phyloP scores from a whole-genome alignment of 2,113 vertebrate species.

The Phylloscopus whistleri region DNA sequence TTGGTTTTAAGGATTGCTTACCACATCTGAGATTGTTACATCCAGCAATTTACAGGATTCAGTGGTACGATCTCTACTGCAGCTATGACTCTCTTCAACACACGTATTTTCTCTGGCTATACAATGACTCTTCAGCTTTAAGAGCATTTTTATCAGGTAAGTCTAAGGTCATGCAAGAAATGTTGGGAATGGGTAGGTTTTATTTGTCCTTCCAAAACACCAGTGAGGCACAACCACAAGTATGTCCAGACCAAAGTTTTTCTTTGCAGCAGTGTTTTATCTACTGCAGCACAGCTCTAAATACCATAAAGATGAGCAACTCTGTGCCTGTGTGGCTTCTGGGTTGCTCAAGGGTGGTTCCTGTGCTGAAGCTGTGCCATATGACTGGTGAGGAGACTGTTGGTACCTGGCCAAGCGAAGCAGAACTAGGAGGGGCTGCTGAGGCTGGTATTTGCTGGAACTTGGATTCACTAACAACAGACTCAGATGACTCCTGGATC shows the following conservation, averaged over 20 bases:
- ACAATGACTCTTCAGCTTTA: background rate
- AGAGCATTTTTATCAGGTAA: background rate
- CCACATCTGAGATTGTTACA: background rate
- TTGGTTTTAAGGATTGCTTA: background rate
- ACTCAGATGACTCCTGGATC: background rate
- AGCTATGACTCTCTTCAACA: background rate
- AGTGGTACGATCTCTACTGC: background rate
- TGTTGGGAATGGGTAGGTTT: background rate
- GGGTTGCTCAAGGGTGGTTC: conserved; percentile 38
- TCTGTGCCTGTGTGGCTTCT: background rate
- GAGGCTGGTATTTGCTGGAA: background rate
- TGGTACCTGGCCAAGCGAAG: background rate
- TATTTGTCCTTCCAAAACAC: background rate
- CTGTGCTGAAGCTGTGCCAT: background rate
- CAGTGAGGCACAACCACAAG: background rate
- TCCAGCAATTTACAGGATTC: background rate
- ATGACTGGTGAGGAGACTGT: background rate
- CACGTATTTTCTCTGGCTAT: background rate
- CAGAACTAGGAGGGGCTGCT: conserved; percentile 1
- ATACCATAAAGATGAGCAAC: background rate
- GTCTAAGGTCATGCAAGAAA: background rate
- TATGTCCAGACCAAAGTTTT: background rate
- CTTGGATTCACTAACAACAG: background rate
- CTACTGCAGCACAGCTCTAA: background rate
- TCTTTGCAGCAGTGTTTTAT: background rate